phyloP scores from a whole-genome alignment of 2,797 vertebrate genomes.

The Eutrigla gurnardus region DNA sequence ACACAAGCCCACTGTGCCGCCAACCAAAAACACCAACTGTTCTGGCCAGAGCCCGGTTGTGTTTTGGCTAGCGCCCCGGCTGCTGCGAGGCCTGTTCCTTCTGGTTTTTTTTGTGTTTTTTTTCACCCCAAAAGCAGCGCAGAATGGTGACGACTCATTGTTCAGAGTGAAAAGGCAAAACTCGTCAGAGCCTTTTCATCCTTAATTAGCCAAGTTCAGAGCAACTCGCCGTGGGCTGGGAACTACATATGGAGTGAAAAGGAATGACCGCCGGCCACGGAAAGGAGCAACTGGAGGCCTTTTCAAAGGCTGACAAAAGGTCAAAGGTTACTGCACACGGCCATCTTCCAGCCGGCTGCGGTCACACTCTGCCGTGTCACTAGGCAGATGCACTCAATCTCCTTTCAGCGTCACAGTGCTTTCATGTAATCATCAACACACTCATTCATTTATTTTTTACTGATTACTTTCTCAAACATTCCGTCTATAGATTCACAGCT shows the following conservation, averaged over 20 bases:
- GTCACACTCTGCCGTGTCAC: slow-evolving; percentile 40
- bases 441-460: background rate
- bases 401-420: background rate
- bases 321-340: slow-evolving; percentile 66
- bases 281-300: slow-evolving; percentile 63
- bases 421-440: background rate
- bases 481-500: background rate
- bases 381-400: slow-evolving; percentile 14
- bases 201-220: slow-evolving; percentile 82
- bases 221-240: slow-evolving; percentile 64
- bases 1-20: slow-evolving; percentile 55
- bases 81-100: slow-evolving; percentile 35
- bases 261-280: slow-evolving; percentile 45
- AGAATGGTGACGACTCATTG: slow-evolving; percentile 64
- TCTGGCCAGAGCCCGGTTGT: slow-evolving; percentile 50
- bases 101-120: background rate
- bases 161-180: slow-evolving; percentile 69
- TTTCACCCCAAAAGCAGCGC: background rate
- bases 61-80: slow-evolving; percentile 53
- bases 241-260: slow-evolving; percentile 69
- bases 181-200: slow-evolving; percentile 69
- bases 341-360: slow-evolving; percentile 47
- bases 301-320: slow-evolving; percentile 65
- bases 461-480: slow-evolving; percentile 13
- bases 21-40: slow-evolving; percentile 69